Conservation (phyloP, 2,113 vertebrate species). For the Pica pica region DNA sequence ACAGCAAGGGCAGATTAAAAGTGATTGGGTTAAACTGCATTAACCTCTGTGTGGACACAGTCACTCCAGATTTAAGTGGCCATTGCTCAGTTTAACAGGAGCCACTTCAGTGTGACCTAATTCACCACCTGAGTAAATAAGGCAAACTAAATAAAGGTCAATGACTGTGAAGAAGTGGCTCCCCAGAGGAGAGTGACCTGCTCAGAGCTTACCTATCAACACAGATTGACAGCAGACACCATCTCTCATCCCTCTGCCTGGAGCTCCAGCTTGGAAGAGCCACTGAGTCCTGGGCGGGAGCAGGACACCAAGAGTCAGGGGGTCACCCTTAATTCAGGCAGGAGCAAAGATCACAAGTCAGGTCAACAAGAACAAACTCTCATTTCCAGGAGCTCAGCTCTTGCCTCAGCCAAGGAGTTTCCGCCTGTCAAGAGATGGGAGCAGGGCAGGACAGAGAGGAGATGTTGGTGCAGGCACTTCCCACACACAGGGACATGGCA, state of each 20-base stretch:
- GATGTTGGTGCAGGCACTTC: neutral
- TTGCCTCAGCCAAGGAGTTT: neutral
- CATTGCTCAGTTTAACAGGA: conserved; percentile 2
- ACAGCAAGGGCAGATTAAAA: neutral
- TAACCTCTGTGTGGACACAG: conserved; percentile 8
- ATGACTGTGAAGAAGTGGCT: neutral
- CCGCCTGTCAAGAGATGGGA: neutral
- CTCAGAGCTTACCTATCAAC: neutral
- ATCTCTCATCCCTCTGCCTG: neutral
- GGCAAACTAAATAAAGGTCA: conserved; percentile 32
- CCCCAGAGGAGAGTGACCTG: neutral
- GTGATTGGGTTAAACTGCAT: neutral
- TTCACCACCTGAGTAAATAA: conserved; percentile 4
- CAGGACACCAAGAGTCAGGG: neutral
- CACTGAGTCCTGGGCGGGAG: neutral
- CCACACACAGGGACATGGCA: rapidly evolving
- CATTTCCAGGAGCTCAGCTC: neutral
- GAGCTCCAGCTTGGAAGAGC: neutral
- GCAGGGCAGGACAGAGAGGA: neutral
- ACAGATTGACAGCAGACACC: neutral
- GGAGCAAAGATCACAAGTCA: neutral
- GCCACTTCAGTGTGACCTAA: neutral
- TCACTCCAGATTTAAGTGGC: conserved; percentile 21
- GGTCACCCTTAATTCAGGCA: neutral
- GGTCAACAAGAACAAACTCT: neutral